phyloP scores from a whole-genome alignment of 2,888 invertebrate species.

The Andrena praecox region DNA sequence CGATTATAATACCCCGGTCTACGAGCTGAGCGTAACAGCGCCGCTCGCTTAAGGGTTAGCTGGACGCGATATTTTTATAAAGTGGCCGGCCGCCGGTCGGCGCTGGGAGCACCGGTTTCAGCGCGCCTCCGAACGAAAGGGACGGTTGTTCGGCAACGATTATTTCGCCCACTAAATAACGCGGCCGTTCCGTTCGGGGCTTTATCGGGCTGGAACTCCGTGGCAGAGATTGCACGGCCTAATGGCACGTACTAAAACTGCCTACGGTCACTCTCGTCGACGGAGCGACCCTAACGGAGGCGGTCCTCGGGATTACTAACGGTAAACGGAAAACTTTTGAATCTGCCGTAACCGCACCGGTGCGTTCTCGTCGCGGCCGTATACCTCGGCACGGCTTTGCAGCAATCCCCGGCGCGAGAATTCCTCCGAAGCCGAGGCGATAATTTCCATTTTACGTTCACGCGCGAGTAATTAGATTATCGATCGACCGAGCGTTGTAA shows the following conservation, averaged over 20 bases:
- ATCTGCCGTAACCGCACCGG: constrained; percentile 35
- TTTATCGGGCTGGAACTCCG: constrained; percentile 43
- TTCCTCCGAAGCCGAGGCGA: background rate
- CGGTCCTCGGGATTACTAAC: constrained; percentile 60
- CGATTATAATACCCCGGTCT: background rate
- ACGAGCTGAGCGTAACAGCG: background rate
- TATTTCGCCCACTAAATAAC: constrained; percentile 47
- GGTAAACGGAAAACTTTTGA: constrained; percentile 70
- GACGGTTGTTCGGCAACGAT: constrained; percentile 33
- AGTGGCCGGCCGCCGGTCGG: background rate
- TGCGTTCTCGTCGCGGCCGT: constrained; percentile 1
- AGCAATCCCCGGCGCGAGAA: constrained; percentile 4
- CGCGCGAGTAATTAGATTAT: constrained; percentile 30
- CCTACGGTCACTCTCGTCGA: constrained; percentile 59
- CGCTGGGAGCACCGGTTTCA: constrained; percentile 1
- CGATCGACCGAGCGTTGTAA: background rate
- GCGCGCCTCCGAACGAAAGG: constrained; percentile 12
- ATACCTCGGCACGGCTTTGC: constrained; percentile 21
- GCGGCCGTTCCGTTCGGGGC: constrained; percentile 27
- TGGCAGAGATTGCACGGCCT: constrained; percentile 54
- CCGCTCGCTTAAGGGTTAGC: background rate
- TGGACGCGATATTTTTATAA: background rate
- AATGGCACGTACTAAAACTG: constrained; percentile 62
- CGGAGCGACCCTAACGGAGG: constrained; percentile 61
- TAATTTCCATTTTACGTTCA: constrained; percentile 13